Evolutionary conservation across 2,113 vertebrate genomes (phyloP), one percentile per base, ranked within the genome.

Genomic region (Ciconia boyciana): DNA sequence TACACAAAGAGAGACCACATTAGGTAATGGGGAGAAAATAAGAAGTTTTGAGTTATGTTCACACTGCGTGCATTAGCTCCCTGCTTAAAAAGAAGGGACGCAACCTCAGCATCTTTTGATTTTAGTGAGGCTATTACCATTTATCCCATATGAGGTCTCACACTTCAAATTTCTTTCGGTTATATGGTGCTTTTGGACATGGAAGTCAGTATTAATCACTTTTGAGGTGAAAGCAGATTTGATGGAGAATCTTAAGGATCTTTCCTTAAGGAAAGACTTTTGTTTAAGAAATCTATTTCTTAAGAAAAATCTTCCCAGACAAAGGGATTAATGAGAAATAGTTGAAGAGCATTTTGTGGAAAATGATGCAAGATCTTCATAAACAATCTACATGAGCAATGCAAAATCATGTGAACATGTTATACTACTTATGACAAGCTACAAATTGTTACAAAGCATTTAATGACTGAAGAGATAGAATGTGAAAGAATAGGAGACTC

Each of bases 361-460:
- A 11, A 14, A 34, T 41, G 16, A 84, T 51, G 4, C 7, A 72
- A 84, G 39, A 41, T 52, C 11, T 64, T 76, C 18, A 12, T 43
- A 71, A 57, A 26, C 24, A 80, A n/a, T 22, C 48, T 55, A 10
- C 8, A 36, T 21, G 31, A 84, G 10, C n/a, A 60, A n/a, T 32
- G 31, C 7, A 62, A 87, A 87, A 48, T 32, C 34, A n/a, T 4
- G 3, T 49, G 31, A 81, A 43, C 20, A 12, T 4, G 1, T 43
- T 66, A 52, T 10, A 49, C 29, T 9, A 19, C 8, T n/a, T 57
- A 17, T 20, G 43, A 44, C 4, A 80, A 62, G 16, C 10, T 79
- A 31, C 0, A 0, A 76, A 31, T 70, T 62, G 4, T 66, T 78
- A 57, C 2, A 55, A 82, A 1, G 1, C 4, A 20, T 54, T 86